Evolutionary conservation across 2,113 vertebrate species (phyloP), one percentile per base, ranked within the genome.

Genomic region (Apteryx owenii): DNA sequence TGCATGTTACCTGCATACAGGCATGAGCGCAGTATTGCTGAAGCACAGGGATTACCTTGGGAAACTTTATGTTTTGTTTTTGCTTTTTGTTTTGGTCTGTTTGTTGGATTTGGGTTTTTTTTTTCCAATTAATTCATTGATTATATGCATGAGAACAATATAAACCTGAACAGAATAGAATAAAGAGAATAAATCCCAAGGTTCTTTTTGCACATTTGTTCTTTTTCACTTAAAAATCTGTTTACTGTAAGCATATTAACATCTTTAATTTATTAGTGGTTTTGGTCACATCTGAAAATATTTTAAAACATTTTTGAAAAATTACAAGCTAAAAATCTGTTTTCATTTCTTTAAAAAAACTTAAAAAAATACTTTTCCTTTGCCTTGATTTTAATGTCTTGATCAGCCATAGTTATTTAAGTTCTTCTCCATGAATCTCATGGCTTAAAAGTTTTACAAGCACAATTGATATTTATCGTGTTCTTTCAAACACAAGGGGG

Each of bases 401-500:
- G 73, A 21, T 53, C 50, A 76, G 36, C 4, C 10, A 18, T 7
- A 58, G 5, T 48, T 86, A 42, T 60, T 82, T 8, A 38, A 50
- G 12, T 62, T 53, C 46, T 76, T 77, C 81, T 42, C 71, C 22
- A 1, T 23, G 14, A 58, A 50, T 68, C 44, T 46, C 11, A 3
- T 15, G 10, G n/a, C 33, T 89, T 33, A 16, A 23, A 85, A 78
- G 23, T 38, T 38, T 36, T 40, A 2, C 9, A n/a, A n/a, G 51
- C 1, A 1, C 21, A 42, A 73, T 20, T 54, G 80, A 90, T 81
- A 83, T 69, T 84, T 91, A 38, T 93, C 89, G 26, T 5, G 9
- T 84, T 75, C 25, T 91, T 86, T 91, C 80, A 95, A 96, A 95
- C 97, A 96, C 97, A 95, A 97, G 97, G 81, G 97, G 97, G 97